These are phyloP conservation scores for Drosophila eugracilis DNA, from an alignment of 1,140 invertebrate genomes.

Conservation along the genomic window DNA sequence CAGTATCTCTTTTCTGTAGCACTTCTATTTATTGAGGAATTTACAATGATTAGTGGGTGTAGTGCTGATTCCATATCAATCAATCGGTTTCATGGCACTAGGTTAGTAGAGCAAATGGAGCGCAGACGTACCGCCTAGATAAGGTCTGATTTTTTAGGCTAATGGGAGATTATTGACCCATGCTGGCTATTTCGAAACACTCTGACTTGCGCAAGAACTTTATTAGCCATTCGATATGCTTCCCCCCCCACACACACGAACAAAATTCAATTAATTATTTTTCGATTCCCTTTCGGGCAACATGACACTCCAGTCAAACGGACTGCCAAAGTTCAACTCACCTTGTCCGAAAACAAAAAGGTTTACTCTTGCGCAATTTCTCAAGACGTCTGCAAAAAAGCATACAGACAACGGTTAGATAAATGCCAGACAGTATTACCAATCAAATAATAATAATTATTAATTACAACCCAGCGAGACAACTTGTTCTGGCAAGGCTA, in stretches of 20 bases:
- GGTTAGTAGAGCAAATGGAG: constrained; percentile 34
- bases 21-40: constrained; percentile 6
- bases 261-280: constrained; percentile 64
- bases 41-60: constrained; percentile 15
- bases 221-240: constrained; percentile 63
- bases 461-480: constrained; percentile 43
- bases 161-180: constrained; percentile 34
- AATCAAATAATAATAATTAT: constrained; percentile 45
- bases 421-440: constrained; percentile 61
- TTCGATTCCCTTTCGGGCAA: constrained; percentile 23
- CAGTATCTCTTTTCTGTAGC: not conserved
- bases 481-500: constrained; percentile 44
- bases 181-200: constrained; percentile 24
- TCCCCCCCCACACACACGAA: no score
- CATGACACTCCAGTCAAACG: constrained; percentile 29
- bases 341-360: constrained; percentile 68
- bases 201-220: constrained; percentile 40
- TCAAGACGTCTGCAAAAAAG: constrained; percentile 58
- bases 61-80: constrained; percentile 32
- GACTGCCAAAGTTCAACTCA: constrained; percentile 62
- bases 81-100: constrained; percentile 8
- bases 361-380: constrained; percentile 56
- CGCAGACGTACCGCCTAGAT: constrained; percentile 11
- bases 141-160: constrained; percentile 10
- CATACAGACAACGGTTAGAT: constrained; percentile 39